phyloP scores from a whole-genome alignment of 2,888 invertebrate genomes.

The Bimastos eiseni region DNA sequence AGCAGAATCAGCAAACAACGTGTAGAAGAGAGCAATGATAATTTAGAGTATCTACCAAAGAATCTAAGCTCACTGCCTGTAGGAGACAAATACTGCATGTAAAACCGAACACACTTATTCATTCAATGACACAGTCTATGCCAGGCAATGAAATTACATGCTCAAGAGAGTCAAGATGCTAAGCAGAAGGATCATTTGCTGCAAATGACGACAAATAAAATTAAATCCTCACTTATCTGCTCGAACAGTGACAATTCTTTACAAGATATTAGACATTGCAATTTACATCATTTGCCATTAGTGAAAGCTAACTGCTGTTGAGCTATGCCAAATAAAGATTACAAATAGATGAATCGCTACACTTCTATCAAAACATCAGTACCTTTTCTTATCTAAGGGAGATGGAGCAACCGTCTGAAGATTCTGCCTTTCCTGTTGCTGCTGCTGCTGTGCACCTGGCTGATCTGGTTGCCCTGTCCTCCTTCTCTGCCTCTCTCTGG shows the following conservation, averaged over 20 bases:
- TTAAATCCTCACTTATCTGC: neutral
- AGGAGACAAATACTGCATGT: too few species aligned
- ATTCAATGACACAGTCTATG: too few species aligned
- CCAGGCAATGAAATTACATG: too few species aligned
- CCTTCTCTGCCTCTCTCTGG: neutral
- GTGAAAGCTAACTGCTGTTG: neutral
- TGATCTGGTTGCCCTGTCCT: neutral
- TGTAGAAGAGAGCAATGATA: too few species aligned
- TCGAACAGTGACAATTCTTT: neutral
- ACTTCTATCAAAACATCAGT: neutral
- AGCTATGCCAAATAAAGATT: neutral
- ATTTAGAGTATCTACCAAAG: too few species aligned
- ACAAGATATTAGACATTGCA: neutral
- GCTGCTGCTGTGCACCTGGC: neutral
- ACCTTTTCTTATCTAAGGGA: neutral
- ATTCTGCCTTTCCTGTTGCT: neutral
- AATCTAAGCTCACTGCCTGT: too few species aligned
- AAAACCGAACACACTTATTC: too few species aligned
- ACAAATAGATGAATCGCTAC: neutral
- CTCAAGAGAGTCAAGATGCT: too few species aligned
- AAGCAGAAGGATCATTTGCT: neutral
- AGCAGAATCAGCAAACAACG: too few species aligned
- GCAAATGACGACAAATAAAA: neutral
- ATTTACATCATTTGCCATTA: neutral
- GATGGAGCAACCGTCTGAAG: neutral